Evolutionary conservation across 2,797 vertebrate species (phyloP), one percentile per base, ranked within the genome.

Genomic region (Steatocranus sp.): DNA sequence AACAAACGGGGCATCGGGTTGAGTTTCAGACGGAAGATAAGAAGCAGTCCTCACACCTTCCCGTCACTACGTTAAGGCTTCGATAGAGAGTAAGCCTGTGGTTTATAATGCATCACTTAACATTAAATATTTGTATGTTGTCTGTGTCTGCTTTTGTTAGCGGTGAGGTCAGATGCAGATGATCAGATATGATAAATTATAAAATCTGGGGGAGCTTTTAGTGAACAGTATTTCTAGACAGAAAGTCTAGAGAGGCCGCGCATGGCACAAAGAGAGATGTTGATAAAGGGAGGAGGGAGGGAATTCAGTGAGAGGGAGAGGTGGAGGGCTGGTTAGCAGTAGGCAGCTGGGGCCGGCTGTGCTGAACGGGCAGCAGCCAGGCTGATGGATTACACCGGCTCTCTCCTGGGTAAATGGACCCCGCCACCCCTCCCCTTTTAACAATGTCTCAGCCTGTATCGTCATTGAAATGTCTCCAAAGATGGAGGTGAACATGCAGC

Each of bases 391-490:
- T 94, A 94, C 94, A 94, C 78, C 50, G 18, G 87, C 93, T 87
- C 93, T 94, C 95, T 95, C 90, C 92, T 91, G 94, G 93, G 96
- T 95, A 95, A 96, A 95, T 85, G 90, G 92, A 96, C 92, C 95
- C 94, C 89, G 5, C 86, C 88, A 86, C 89, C 92, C 92, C 93
- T 91, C 92, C 94, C 87, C 87, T 91, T 84, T 85, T 87, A 93
- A 91, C 94, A 94, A 92, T 81, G 92, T 95, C 93, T 95, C 93
- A 86, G 94, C 92, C 93, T 92, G 93, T 93, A 94, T 91, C 94
- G 94, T 94, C 95, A 95, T 95, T 95, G 95, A 95, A 95, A 95
- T 68, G 94, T 94, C 94, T 95, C 91, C 92, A 92, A 95, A 94
- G 95, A 95, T 94, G 94, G 91, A 94, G 93, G 93, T 85, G 92